Evolutionary conservation across 2,113 vertebrate species (phyloP).

Genomic region (Poecilia latipinna): DNA sequence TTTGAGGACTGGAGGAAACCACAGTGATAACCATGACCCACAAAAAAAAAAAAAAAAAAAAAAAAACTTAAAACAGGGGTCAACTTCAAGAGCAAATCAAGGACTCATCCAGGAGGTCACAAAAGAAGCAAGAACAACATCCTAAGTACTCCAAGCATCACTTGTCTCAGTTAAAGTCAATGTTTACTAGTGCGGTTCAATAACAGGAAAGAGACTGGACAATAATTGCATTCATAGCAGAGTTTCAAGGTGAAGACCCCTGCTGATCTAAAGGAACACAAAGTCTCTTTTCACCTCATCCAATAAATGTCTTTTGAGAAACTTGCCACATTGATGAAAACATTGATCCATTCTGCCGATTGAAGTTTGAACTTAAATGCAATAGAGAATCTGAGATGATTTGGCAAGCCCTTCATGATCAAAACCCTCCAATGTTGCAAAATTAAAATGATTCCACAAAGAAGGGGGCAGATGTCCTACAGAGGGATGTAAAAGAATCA

Average conservation of each 20-base stretch:
- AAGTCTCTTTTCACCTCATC: background rate
- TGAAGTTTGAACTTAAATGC: background rate
- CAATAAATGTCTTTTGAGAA: background rate
- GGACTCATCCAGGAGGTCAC: background rate
- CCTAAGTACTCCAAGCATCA: background rate
- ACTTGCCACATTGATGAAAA: background rate
- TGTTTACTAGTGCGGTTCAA: background rate
- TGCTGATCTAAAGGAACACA: background rate
- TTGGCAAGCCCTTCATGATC: background rate
- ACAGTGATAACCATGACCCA: background rate
- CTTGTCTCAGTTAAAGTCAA: background rate
- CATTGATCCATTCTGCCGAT: background rate
- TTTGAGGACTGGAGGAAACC: background rate
- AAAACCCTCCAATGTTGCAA: background rate
- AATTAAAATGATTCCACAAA: background rate
- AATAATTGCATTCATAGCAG: background rate
- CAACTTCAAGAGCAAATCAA: background rate
- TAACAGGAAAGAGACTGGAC: background rate
- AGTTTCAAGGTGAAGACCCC: background rate
- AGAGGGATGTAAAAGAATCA: background rate
- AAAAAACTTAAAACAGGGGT: background rate
- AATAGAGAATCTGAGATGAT: background rate
- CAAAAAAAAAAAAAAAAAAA: background rate
- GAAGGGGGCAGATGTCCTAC: background rate
- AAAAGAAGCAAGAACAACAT: background rate